Evolutionary conservation across 2,888 invertebrate species (phyloP), one percentile per base, ranked within the genome.

Genomic region (Caenorhabditis sp.): DNA sequence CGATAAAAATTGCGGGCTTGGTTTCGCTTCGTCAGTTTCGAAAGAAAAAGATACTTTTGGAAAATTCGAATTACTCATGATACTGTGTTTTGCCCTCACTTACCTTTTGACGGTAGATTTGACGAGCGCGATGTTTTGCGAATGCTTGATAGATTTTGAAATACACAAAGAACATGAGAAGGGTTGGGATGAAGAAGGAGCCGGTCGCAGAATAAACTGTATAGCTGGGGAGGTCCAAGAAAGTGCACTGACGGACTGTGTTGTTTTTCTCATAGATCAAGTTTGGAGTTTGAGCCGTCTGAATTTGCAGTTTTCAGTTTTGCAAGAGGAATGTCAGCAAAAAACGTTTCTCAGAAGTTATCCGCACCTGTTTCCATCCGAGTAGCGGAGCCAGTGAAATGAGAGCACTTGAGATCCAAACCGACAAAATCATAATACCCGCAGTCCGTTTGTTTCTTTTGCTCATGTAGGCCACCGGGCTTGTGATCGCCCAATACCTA

Each of bases 131-230:
- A 86, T 88, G 89, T 83, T 90, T 83, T 72, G 89, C 88, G 65
- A 89, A 89, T 0, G 89, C 89, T 68, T 87, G 85, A 72, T 96
- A 99, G 91, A 99, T 98, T 91, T 96, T 93, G 90, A 96, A 96
- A 92, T 99, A 99, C 79, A 99, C 98, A 91, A 98, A 96, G 89
- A 98, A 96, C 97, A 99, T 98, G 90, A 99, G 96, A 90, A 96
- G 94, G 89, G 96, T 95, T 78, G 99, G 99, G 90, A 99, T 95
- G 93, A 96, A 99, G 92, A 99, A 99, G 89, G 97, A 98, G 86
- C 98, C 91, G 50, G 90, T 87, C 5, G 83, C 83, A 5, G 82
- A 82, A 80, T 90, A 91, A 22, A 91, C 89, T 17, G 90, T 89
- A 80, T 91, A 91, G 22, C 90, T 90, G 22, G 89, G 89, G 13